A percentile compares a stretch with the other conserved stretches of the same genome.
phyloP scores from a whole-genome alignment of 1,140 invertebrate genomes.

The Harlomillsia oculata region DNA sequence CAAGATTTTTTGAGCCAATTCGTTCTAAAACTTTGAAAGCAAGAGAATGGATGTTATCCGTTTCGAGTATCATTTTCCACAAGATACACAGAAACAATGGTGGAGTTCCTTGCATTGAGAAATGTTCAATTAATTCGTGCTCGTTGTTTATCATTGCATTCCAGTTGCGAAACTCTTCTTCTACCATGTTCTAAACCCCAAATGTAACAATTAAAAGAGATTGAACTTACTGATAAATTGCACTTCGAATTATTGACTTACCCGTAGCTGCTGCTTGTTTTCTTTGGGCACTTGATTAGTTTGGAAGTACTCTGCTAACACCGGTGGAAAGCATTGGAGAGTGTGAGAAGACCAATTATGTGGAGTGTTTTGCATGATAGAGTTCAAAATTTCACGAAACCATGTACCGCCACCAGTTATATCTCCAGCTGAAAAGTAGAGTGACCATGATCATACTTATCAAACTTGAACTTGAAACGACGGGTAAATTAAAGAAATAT shows the following conservation, averaged over 20 bases:
- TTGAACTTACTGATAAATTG: slow-evolving; percentile 40
- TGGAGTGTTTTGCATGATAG: slow-evolving; percentile 87
- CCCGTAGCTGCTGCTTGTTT: slow-evolving; percentile 77
- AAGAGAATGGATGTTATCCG: slow-evolving; percentile 76
- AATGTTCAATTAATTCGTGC: slow-evolving; percentile 90
- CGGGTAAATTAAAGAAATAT: not conserved
- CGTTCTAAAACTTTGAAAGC: slow-evolving; percentile 90
- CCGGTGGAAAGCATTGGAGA: slow-evolving; percentile 77
- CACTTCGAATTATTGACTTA: slow-evolving; percentile 38
- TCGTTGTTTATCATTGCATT: slow-evolving; percentile 86
- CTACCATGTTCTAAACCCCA: slow-evolving; percentile 61
- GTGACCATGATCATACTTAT: too few relatives aligned
- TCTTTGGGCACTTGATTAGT: slow-evolving; percentile 74
- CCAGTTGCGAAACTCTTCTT: slow-evolving; percentile 93
- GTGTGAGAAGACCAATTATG: slow-evolving; percentile 90
- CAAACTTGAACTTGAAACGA: too few relatives aligned
- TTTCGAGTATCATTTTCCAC: slow-evolving; percentile 93
- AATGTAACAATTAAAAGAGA: not conserved
- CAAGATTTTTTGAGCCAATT: slow-evolving; percentile 80
- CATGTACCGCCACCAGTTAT: slow-evolving; percentile 63
- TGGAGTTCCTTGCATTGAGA: slow-evolving; percentile 77
- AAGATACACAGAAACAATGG: slow-evolving; percentile 82
- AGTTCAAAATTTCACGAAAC: slow-evolving; percentile 80
- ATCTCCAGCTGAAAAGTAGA: slow-evolving; percentile 41
- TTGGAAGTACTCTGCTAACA: slow-evolving; percentile 75